These are phyloP conservation scores for Drosophila melanica DNA, from an alignment of 1,140 invertebrate genomes.

Conservation along the genomic window DNA sequence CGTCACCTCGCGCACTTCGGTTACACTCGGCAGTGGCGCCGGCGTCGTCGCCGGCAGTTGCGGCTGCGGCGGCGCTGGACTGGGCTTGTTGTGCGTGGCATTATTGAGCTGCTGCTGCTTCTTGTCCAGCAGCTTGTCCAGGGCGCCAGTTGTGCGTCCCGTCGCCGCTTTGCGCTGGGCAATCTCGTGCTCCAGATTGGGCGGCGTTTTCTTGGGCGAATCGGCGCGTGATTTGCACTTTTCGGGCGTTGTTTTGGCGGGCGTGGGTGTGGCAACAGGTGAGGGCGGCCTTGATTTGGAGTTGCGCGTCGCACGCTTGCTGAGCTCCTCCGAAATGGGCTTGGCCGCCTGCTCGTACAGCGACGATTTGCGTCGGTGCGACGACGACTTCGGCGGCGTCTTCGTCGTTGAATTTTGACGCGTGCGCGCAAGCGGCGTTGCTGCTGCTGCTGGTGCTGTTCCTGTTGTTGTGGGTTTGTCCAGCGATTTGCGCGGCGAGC, in stretches of 20 bases:
- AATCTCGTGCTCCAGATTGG: conserved; percentile 73
- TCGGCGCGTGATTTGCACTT: conserved; percentile 57
- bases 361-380: conserved; percentile 56
- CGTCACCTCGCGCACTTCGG: too few relatives aligned
- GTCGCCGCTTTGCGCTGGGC: conserved; percentile 72
- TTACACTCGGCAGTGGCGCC: too few relatives aligned
- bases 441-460: conserved; percentile 1
- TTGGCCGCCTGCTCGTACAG: conserved; percentile 48
- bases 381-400: conserved; percentile 51
- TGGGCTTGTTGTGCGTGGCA: conserved; percentile 13
- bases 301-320: conserved; percentile 66
- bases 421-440: conserved; percentile 35
- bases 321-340: conserved; percentile 20
- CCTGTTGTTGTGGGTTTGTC: conserved; percentile 51
- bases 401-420: conserved; percentile 73
- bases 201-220: conserved; percentile 59
- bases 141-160: conserved; percentile 53
- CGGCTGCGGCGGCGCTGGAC: background rate
- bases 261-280: conserved; percentile 32
- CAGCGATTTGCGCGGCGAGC: conserved; percentile 71
- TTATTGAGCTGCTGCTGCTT: conserved; percentile 73
- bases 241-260: too few relatives aligned
- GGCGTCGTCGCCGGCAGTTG: too few relatives aligned
- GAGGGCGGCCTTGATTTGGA: conserved; percentile 71
- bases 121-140: conserved; percentile 76